Evolutionary conservation across 2,888 invertebrate genomes (phyloP), one percentile per base, ranked within the genome.

Genomic region (Pecten maximus): DNA sequence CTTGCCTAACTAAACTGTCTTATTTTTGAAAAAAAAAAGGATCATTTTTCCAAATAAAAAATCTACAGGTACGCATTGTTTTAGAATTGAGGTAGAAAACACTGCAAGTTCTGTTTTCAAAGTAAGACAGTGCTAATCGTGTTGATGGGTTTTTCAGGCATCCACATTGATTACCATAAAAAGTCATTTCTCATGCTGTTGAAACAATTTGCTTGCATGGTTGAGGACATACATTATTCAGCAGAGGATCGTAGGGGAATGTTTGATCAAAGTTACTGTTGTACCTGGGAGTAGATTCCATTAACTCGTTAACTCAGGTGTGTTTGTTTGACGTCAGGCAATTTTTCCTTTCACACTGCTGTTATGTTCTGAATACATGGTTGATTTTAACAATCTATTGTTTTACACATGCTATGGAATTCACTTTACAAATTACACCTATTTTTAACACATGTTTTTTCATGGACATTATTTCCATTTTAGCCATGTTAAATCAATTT

Each of bases 201-300:
- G 74, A 74, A 74, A 74, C 74, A 74, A 74, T 74, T 74, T 74
- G 74, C 74, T 74, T 74, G 74, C 74, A 28, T 74, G 74, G 74
- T 35, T 74, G 35, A 74, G 74, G 74, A 74, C 74, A 74, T 74
- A 2, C 19, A 74, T 35, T 28, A 74, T 74, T 74, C 74, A 74
- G 74, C 16, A 35, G 28, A 23, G 12, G 74, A 35, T 28, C 35
- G 35, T 35, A 35, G 35, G 74, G 28, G 23, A 12, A 35, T 10
- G 28, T 35, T 23, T 2, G 74, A 74, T 74, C 74, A 35, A 35
- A 74, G 74, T 74, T 1, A 35, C 74, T 35, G 10, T 28, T 35
- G 23, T 74, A 74, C 74, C 74, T 74, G 74, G 28, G 35, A 74
- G 74, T 28, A 28, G 12, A 23, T 74, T 8, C 28, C 74, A 74